phyloP scores from a whole-genome alignment of 2,797 vertebrate species.

The Smutsia temminckii region DNA sequence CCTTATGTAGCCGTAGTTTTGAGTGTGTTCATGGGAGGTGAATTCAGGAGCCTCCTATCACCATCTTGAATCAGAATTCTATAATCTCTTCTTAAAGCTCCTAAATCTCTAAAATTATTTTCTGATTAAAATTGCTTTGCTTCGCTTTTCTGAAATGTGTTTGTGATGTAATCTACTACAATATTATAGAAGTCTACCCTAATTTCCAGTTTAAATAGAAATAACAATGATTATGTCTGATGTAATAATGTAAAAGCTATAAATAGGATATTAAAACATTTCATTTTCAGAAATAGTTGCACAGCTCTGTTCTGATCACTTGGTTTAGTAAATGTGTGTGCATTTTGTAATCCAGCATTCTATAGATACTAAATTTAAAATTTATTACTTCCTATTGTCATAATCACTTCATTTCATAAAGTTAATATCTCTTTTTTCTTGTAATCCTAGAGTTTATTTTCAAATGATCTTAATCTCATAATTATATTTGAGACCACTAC shows the following conservation, averaged over 20 bases:
- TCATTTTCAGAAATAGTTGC: background rate
- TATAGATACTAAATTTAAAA: slow-evolving; percentile 26
- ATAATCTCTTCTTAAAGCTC: background rate
- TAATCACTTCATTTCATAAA: slow-evolving; percentile 76
- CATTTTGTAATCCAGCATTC: slow-evolving; percentile 60
- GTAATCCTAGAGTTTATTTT: slow-evolving; percentile 84
- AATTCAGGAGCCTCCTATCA: background rate
- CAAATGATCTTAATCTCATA: slow-evolving; percentile 86
- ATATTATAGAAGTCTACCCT: background rate
- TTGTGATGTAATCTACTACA: background rate
- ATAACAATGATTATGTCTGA: background rate
- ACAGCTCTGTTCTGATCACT: slow-evolving; percentile 34
- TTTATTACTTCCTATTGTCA: slow-evolving; percentile 68
- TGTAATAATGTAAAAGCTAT: background rate
- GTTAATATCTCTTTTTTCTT: slow-evolving; percentile 80
- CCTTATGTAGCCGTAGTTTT: background rate
- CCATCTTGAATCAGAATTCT: background rate
- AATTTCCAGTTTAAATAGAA: slow-evolving; percentile 1
- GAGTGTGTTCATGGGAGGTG: background rate
- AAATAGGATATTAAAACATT: slow-evolving; percentile 5
- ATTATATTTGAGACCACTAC: slow-evolving; percentile 84
- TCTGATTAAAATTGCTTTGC: background rate
- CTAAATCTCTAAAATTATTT: background rate
- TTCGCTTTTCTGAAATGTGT: slow-evolving; percentile 28
- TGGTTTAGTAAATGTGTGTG: background rate